Conservation (phyloP, 2,113 vertebrate genomes). For the Myxocyprinus asiaticus region DNA sequence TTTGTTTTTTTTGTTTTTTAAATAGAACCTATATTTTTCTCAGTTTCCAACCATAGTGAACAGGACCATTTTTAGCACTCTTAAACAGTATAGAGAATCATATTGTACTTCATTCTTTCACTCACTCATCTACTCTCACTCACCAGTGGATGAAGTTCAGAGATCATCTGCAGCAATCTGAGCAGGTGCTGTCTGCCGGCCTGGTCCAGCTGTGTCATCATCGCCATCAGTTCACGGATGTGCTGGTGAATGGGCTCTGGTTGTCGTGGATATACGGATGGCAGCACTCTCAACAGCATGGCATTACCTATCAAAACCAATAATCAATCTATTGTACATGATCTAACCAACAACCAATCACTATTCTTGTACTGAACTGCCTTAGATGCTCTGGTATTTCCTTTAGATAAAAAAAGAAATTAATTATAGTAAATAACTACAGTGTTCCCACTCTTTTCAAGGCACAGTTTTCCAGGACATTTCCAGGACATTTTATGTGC, state of each 20-base stretch:
- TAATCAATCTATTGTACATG: background rate
- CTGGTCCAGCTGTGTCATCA: constrained; percentile 80
- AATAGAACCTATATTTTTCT: too few relatives aligned
- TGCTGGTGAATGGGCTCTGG: constrained; percentile 75
- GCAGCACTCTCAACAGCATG: constrained; percentile 87
- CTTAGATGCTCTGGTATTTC: too few relatives aligned
- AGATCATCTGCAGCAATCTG: constrained; percentile 81
- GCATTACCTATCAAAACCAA: constrained; percentile 78
- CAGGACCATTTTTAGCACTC: too few relatives aligned
- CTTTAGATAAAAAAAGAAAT: too few relatives aligned
- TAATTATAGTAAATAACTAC: too few relatives aligned
- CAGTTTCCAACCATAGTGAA: too few relatives aligned
- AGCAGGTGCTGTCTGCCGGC: constrained; percentile 87
- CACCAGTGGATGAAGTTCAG: constrained; percentile 82
- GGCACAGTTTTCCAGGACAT: too few relatives aligned
- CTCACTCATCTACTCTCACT: constrained; percentile 40
- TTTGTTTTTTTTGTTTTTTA: too few relatives aligned
- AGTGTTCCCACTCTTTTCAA: too few relatives aligned
- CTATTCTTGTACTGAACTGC: background rate
- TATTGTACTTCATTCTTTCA: background rate
- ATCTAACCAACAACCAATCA: background rate
- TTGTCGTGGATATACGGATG: constrained; percentile 83
- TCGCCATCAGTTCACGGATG: constrained; percentile 76
- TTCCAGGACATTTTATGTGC: too few relatives aligned
- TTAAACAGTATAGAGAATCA: too few relatives aligned